These are phyloP conservation scores for Barnardius zonarius DNA, from an alignment of 2,113 vertebrate genomes.

Conservation along the genomic window DNA sequence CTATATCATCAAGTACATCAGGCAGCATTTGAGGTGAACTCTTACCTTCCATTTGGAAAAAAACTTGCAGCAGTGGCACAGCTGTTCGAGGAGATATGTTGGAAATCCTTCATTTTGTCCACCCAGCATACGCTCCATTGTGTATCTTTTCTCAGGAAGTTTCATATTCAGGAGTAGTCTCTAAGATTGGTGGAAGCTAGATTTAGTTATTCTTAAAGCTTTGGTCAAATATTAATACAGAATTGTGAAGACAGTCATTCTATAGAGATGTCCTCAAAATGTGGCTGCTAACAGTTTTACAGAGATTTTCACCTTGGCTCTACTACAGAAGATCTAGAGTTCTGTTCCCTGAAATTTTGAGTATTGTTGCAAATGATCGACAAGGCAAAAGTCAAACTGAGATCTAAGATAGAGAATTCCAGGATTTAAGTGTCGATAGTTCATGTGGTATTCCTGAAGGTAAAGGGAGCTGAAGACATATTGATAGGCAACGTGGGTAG, in stretches of 20 bases:
- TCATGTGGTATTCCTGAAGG: neutral
- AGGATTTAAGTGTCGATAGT: neutral
- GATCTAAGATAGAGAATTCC: neutral
- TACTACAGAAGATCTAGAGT: neutral
- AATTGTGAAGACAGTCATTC: neutral
- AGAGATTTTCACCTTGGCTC: neutral
- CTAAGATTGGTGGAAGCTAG: neutral
- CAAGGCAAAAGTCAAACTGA: neutral
- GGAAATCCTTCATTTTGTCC: neutral
- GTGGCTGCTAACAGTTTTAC: neutral
- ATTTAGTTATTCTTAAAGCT: neutral
- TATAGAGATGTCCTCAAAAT: neutral
- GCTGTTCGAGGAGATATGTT: neutral
- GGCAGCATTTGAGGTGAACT: neutral
- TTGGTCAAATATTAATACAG: neutral
- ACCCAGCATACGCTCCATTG: rapidly evolving
- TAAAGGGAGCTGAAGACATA: neutral
- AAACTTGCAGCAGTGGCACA: neutral
- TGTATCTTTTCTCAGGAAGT: neutral
- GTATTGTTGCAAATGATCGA: neutral
- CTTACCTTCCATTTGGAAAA: neutral
- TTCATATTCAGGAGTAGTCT: neutral
- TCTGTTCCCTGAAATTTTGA: neutral
- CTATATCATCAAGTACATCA: neutral
- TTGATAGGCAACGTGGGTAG: neutral